Evolutionary conservation across 2,888 invertebrate species (phyloP).

Genomic region (Pelosia muscerda): DNA sequence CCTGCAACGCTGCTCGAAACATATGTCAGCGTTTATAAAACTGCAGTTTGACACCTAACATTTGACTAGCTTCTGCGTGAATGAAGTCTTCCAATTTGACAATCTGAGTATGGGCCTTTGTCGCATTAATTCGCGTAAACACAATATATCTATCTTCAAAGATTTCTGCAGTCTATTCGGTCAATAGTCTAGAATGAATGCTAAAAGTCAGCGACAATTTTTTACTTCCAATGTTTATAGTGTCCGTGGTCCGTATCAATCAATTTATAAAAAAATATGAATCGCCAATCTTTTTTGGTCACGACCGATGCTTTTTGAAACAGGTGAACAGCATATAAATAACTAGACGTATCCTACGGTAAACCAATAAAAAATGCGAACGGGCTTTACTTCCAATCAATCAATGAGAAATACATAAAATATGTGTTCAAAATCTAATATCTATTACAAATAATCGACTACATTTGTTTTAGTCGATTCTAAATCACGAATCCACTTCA

Average conservation of each 20-base stretch:
- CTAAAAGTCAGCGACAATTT: constrained; percentile 35
- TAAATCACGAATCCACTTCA: constrained; percentile 37
- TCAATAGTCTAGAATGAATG: constrained; percentile 9
- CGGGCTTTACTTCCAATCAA: constrained; percentile 11
- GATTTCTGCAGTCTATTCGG: neutral
- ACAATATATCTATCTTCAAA: neutral
- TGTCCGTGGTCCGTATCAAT: neutral
- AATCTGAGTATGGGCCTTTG: neutral
- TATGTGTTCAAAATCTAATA: constrained; percentile 25
- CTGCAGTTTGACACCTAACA: too few relatives aligned
- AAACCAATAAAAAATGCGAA: constrained; percentile 23
- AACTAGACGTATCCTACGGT: constrained; percentile 25
- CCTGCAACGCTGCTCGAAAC: too few relatives aligned
- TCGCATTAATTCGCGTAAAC: neutral
- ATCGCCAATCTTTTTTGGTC: constrained; percentile 35
- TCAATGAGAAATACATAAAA: constrained; percentile 13
- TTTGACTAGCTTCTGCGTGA: too few relatives aligned
- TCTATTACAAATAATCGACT: constrained; percentile 28
- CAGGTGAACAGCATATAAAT: constrained; percentile 43
- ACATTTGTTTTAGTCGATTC: constrained; percentile 42
- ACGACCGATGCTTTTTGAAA: constrained; percentile 36
- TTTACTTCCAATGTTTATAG: constrained; percentile 15
- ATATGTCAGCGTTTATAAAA: too few relatives aligned
- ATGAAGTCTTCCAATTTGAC: neutral
- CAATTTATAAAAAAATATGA: neutral